Conservation (phyloP, 2,888 invertebrate genomes). For the Hybos culiciformis region DNA sequence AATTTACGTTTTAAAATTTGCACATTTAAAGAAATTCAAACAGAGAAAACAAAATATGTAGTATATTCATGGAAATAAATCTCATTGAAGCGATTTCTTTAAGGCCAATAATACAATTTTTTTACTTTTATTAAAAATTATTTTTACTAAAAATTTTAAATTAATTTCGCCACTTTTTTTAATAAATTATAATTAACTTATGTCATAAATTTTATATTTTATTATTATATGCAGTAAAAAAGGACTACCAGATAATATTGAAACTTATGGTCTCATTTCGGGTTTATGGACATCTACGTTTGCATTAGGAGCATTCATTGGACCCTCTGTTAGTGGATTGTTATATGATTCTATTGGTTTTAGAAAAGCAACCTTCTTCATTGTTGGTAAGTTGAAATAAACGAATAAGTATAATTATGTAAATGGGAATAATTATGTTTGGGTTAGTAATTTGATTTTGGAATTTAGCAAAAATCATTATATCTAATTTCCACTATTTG, state of each 20-base stretch:
- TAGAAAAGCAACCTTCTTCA: slow-evolving; percentile 53
- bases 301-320: slow-evolving; percentile 75
- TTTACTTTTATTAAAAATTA: too few relatives aligned
- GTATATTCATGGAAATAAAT: too few relatives aligned
- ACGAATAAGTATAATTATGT: not conserved
- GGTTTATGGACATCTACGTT: slow-evolving; percentile 85
- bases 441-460: too few relatives aligned
- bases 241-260: slow-evolving; percentile 70
- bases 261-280: slow-evolving; percentile 79
- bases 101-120: too few relatives aligned
- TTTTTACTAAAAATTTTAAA: too few relatives aligned
- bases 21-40: too few relatives aligned
- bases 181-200: not conserved
- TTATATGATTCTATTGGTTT: slow-evolving; percentile 62
- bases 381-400: slow-evolving; percentile 34
- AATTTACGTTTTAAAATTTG: too few relatives aligned
- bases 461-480: too few relatives aligned
- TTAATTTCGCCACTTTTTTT: not conserved
- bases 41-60: too few relatives aligned
- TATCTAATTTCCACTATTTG: too few relatives aligned
- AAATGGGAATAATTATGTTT: too few relatives aligned
- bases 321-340: slow-evolving; percentile 62
- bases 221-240: slow-evolving; percentile 38
- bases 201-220: not conserved
- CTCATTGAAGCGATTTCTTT: too few relatives aligned